Evolutionary conservation across 2,888 invertebrate genomes (phyloP).

Genomic region (Ctenicera cuprea): DNA sequence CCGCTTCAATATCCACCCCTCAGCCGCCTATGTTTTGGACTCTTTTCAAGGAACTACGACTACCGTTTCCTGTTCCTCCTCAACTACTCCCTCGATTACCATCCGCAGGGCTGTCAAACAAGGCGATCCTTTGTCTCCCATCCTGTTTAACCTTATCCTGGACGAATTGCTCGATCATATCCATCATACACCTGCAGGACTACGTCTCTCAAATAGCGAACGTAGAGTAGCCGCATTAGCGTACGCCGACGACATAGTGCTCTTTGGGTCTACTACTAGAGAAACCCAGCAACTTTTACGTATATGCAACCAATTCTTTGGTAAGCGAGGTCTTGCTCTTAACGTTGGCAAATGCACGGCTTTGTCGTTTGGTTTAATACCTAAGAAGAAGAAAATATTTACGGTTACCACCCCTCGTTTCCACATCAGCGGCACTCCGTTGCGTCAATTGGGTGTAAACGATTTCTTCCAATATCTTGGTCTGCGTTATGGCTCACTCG

Average conservation of each 20-base stretch:
- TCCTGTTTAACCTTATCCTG: conserved; percentile 1
- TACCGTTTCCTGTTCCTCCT: not conserved
- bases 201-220: not conserved
- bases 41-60: not conserved
- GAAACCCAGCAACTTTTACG: not conserved
- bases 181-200: not conserved
- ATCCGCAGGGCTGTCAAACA: not conserved
- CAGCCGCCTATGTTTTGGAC: not conserved
- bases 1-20: conserved; percentile 11
- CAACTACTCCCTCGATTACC: not conserved
- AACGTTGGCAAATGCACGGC: not conserved
- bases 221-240: not conserved
- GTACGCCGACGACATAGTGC: not conserved
- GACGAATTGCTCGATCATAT: not conserved
- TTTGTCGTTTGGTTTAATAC: not conserved
- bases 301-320: not conserved
- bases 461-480: not conserved
- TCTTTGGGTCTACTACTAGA: not conserved
- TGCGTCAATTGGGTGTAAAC: not conserved
- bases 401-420: not conserved
- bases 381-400: not conserved
- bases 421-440: not conserved
- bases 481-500: not conserved
- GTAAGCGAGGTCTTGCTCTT: not conserved
- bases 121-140: conserved; percentile 1